phyloP scores from a whole-genome alignment of 2,113 vertebrate species.

The Copsychus sechellarum region DNA sequence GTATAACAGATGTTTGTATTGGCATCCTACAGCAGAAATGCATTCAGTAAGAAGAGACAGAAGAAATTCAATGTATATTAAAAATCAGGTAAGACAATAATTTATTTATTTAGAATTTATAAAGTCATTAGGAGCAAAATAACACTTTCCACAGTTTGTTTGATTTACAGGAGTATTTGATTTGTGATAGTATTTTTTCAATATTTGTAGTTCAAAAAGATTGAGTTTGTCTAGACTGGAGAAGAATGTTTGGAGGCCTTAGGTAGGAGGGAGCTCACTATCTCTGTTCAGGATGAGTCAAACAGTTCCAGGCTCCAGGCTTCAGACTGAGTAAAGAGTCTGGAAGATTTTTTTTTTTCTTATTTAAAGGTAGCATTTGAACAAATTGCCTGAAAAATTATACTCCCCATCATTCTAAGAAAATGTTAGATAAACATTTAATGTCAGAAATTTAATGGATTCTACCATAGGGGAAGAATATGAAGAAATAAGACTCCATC shows the following conservation, averaged over 20 bases:
- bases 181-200: not conserved
- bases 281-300: not conserved
- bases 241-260: not conserved
- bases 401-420: not conserved
- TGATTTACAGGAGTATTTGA: not conserved
- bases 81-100: slow-evolving; percentile 11
- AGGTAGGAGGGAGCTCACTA: not conserved
- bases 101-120: not conserved
- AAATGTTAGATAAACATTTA: not conserved
- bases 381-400: not conserved
- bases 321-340: not conserved
- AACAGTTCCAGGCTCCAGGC: not conserved
- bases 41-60: not conserved
- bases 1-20: not conserved
- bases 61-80: not conserved
- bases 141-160: not conserved
- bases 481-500: not conserved
- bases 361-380: not conserved
- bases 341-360: not conserved
- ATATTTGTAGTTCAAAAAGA: not conserved
- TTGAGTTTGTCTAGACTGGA: not conserved
- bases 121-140: not conserved
- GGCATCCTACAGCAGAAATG: not conserved
- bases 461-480: not conserved
- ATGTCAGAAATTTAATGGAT: not conserved